These are phyloP conservation scores for Watsonalla binaria DNA, from an alignment of 2,888 invertebrate genomes.

Conservation along the genomic window DNA sequence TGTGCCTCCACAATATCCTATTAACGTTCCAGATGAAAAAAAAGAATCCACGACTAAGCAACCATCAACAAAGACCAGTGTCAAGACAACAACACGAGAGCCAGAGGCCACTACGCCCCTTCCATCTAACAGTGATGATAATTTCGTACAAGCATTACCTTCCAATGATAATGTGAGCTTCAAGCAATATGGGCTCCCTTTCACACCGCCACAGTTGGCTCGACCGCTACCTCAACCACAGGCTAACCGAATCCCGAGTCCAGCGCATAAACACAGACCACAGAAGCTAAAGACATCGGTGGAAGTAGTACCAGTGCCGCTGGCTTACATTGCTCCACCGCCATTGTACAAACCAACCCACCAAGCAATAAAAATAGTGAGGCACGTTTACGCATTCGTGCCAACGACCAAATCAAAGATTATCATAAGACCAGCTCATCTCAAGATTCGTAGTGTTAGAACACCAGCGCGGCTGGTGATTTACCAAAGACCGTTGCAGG, in stretches of 20 bases:
- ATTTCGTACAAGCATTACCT: slow-evolving; percentile 54
- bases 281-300: slow-evolving; percentile 62
- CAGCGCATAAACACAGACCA: slow-evolving; percentile 25
- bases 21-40: slow-evolving; percentile 37
- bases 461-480: slow-evolving; percentile 31
- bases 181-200: slow-evolving; percentile 43
- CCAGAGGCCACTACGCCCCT: slow-evolving; percentile 49
- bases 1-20: slow-evolving; percentile 42
- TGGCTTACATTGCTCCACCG: slow-evolving; percentile 66
- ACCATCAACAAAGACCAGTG: slow-evolving; percentile 36
- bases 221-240: slow-evolving; percentile 18
- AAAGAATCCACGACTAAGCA: slow-evolving; percentile 25
- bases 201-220: slow-evolving; percentile 8
- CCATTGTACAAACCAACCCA: slow-evolving; percentile 31
- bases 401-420: slow-evolving; percentile 50
- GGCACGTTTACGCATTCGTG: slow-evolving; percentile 53
- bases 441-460: slow-evolving; percentile 36
- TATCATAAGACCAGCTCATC: slow-evolving; percentile 47
- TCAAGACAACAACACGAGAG: slow-evolving; percentile 17
- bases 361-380: slow-evolving; percentile 42
- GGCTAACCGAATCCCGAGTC: slow-evolving; percentile 8
- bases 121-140: slow-evolving; percentile 55
- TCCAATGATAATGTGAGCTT: slow-evolving; percentile 57
- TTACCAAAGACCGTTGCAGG: slow-evolving; percentile 29
- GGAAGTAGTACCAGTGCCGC: slow-evolving; percentile 62